Percentiles rank a stretch among this genome's conserved stretches.
These are phyloP conservation scores for Scaptomyza hsui DNA, from an alignment of 1,140 invertebrate genomes.

Conservation along the genomic window DNA sequence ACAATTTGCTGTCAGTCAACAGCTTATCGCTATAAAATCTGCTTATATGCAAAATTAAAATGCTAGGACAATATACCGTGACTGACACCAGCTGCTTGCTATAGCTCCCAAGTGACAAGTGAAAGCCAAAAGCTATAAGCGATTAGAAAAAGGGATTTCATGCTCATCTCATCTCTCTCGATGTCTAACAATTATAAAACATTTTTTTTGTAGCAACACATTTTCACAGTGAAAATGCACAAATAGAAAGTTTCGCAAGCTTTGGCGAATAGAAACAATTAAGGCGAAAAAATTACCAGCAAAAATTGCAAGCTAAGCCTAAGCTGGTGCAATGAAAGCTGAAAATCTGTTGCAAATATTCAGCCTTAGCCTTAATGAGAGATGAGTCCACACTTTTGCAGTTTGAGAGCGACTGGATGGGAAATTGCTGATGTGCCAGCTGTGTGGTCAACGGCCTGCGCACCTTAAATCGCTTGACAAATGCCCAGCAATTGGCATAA, in stretches of 20 bases:
- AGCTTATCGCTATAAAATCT: background rate
- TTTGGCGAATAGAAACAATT: slow-evolving; percentile 65
- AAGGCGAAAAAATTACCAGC: slow-evolving; percentile 29
- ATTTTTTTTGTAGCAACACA: slow-evolving; percentile 22
- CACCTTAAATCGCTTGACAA: slow-evolving; percentile 47
- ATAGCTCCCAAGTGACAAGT: background rate
- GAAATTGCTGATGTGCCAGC: background rate
- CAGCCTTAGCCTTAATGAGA: slow-evolving; percentile 41
- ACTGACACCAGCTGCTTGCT: background rate
- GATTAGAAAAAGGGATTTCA: slow-evolving; percentile 23
- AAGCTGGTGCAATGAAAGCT: slow-evolving; percentile 24
- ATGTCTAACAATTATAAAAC: slow-evolving; percentile 26
- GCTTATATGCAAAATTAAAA: background rate
- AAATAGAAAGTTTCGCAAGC: slow-evolving; percentile 70
- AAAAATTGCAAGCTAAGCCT: slow-evolving; percentile 43
- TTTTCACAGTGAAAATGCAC: slow-evolving; percentile 60
- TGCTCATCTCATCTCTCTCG: slow-evolving; percentile 13
- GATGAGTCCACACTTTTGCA: slow-evolving; percentile 19
- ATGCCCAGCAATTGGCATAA: slow-evolving; percentile 50
- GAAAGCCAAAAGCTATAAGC: slow-evolving; percentile 14
- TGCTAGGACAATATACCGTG: background rate
- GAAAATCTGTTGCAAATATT: slow-evolving; percentile 11
- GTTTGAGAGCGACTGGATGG: slow-evolving; percentile 21
- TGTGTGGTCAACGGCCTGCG: slow-evolving; percentile 35
- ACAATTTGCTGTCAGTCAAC: background rate